Evolutionary conservation across 1,140 invertebrate genomes (phyloP).

Genomic region (Saccostrea cuccullata): DNA sequence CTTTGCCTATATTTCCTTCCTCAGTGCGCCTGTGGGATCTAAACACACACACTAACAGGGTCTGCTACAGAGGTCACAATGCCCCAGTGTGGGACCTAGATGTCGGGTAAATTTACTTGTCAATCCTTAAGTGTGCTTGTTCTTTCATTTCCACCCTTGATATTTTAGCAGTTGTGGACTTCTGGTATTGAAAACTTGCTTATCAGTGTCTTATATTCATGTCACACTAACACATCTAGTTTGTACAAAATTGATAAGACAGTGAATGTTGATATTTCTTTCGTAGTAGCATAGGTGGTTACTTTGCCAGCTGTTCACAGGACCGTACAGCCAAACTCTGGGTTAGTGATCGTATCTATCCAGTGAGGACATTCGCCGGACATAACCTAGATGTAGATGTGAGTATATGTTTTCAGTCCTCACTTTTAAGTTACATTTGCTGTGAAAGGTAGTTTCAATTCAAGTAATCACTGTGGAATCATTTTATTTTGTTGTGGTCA

Average conservation of each 20-base stretch:
- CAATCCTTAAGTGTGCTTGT: neutral
- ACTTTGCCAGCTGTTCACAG: conserved; percentile 94
- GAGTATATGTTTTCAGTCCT: conserved; percentile 53
- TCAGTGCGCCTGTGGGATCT: conserved; percentile 77
- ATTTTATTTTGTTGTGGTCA: too few species aligned
- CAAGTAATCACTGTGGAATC: too few species aligned
- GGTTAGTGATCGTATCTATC: conserved; percentile 95
- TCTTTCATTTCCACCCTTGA: too few species aligned
- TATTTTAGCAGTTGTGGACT: too few species aligned
- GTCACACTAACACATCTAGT: too few species aligned
- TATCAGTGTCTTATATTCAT: too few species aligned
- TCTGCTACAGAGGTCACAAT: conserved; percentile 85
- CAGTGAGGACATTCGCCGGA: conserved; percentile 94
- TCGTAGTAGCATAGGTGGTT: conserved; percentile 81
- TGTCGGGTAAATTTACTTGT: conserved; percentile 83
- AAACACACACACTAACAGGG: conserved; percentile 69
- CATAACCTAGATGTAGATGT: conserved; percentile 92
- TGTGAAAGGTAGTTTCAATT: too few species aligned
- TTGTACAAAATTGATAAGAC: too few species aligned
- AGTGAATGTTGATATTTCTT: conserved; percentile 18
- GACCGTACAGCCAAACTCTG: conserved; percentile 96
- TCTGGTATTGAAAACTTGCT: too few species aligned
- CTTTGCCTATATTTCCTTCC: conserved; percentile 47
- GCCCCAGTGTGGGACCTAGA: conserved; percentile 93
- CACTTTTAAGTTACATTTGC: neutral